These are phyloP conservation scores for Drosophila tsacasi DNA, from an alignment of 1,140 invertebrate genomes.

Conservation along the genomic window DNA sequence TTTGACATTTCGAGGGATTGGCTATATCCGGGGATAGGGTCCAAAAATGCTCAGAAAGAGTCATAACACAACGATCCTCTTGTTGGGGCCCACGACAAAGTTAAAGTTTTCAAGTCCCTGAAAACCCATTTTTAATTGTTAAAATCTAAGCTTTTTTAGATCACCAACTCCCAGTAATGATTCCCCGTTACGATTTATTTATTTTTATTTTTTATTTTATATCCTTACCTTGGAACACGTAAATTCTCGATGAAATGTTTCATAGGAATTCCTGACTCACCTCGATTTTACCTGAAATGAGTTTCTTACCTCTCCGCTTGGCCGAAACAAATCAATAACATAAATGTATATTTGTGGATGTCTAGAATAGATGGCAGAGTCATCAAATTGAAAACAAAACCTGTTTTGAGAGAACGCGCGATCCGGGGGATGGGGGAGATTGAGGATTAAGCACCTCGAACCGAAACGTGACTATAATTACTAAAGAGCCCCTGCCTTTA, in stretches of 20 bases:
- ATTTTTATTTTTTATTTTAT: no score
- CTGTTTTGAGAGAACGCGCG: constrained; percentile 28
- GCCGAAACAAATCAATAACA: constrained; percentile 16
- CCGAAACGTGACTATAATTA: constrained; percentile 62
- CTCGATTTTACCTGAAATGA: background rate
- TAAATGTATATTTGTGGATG: constrained; percentile 27
- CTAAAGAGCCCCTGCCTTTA: constrained; percentile 31
- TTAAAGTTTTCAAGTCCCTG: background rate
- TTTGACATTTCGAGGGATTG: no score
- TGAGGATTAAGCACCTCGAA: constrained; percentile 41
- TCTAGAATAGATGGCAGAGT: constrained; percentile 29
- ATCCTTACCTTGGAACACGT: constrained; percentile 4
- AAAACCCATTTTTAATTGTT: background rate
- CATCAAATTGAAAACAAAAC: constrained; percentile 33
- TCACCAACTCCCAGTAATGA: background rate
- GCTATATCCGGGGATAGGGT: no score
- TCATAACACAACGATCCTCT: no score
- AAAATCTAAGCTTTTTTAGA: background rate
- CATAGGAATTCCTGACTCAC: constrained; percentile 1
- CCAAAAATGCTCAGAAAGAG: no score
- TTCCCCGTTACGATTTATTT: no score
- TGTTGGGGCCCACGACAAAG: no score
- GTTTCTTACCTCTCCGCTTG: background rate
- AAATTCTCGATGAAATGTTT: background rate
- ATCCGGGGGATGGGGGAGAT: constrained; percentile 2